Evolutionary conservation across 1,140 invertebrate genomes (phyloP).

Genomic region (Nylanderia fulva): DNA sequence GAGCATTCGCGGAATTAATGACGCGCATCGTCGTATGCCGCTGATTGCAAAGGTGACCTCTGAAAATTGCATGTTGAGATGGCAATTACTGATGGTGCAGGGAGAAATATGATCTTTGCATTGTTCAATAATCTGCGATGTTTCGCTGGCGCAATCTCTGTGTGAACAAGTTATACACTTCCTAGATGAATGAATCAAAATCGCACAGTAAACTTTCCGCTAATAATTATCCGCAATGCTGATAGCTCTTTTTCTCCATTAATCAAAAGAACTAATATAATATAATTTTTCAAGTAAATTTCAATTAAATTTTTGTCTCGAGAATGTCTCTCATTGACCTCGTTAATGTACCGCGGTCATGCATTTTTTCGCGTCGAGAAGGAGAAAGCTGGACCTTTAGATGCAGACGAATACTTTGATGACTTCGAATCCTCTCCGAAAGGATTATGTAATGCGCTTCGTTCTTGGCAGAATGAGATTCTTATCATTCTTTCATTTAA

Average conservation of each 20-base stretch:
- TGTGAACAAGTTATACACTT: neutral
- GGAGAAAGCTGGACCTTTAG: conserved; percentile 75
- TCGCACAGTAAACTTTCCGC: neutral
- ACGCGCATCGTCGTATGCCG: too few relatives aligned
- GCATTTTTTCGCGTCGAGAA: conserved; percentile 66
- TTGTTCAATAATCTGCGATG: neutral
- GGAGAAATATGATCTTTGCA: neutral
- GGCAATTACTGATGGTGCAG: conserved; percentile 1
- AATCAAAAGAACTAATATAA: neutral
- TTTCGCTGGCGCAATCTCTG: neutral
- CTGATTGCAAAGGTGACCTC: neutral
- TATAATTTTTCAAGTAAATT: neutral
- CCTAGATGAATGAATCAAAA: neutral
- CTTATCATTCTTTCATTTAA: neutral
- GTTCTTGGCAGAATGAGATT: conserved; percentile 34
- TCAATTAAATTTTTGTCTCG: neutral
- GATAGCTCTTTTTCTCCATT: neutral
- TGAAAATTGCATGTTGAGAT: neutral
- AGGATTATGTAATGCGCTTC: conserved; percentile 73
- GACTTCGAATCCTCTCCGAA: conserved; percentile 65
- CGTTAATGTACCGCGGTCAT: conserved; percentile 69
- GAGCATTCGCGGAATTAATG: too few relatives aligned
- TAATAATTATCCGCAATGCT: neutral
- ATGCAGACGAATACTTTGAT: conserved; percentile 43
- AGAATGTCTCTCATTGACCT: conserved; percentile 60